These are phyloP conservation scores for Troilus luridus DNA, from an alignment of 2,888 invertebrate species.

Conservation along the genomic window DNA sequence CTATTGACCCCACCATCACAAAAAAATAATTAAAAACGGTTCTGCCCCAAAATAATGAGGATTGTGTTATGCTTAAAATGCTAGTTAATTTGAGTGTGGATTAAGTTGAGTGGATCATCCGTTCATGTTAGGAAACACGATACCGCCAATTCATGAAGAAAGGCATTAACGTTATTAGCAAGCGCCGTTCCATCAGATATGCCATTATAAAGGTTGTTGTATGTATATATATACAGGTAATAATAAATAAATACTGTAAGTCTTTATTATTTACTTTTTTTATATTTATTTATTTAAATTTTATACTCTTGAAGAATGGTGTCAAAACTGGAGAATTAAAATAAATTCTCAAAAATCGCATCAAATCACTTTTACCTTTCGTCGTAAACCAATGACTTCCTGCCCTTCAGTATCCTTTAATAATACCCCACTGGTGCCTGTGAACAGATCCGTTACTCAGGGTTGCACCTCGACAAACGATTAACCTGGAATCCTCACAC, in stretches of 20 bases:
- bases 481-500: too few relatives aligned
- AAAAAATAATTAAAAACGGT: background rate
- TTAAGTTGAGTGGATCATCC: background rate
- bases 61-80: background rate
- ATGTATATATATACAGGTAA: background rate
- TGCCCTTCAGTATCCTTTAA: too few relatives aligned
- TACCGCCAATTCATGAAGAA: background rate
- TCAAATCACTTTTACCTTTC: too few relatives aligned
- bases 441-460: too few relatives aligned
- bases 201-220: background rate
- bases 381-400: too few relatives aligned
- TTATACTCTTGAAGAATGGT: too few relatives aligned
- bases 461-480: too few relatives aligned
- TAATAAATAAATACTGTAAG: background rate
- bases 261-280: too few relatives aligned
- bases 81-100: constrained; percentile 23
- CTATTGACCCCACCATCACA: too few relatives aligned
- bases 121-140: constrained; percentile 25
- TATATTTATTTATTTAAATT: background rate
- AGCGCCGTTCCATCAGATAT: background rate
- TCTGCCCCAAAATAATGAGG: background rate
- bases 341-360: too few relatives aligned
- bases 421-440: too few relatives aligned
- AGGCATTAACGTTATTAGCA: background rate
- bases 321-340: too few relatives aligned